Base-by-base conservation (phyloP, 2,888 invertebrate genomes). In the Entomobrya proxima region DNA sequence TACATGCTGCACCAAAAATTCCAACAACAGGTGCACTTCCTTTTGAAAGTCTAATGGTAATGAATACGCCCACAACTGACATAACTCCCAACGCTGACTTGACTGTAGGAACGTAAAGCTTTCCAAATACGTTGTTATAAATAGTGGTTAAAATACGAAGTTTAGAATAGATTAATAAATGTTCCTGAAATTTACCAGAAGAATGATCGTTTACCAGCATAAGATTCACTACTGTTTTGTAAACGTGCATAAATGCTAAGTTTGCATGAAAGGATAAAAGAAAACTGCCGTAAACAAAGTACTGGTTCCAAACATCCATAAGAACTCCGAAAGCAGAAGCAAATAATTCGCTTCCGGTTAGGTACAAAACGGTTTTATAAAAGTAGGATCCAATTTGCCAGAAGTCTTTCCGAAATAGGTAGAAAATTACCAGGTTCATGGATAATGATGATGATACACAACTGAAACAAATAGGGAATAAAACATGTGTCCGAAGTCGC, bases 311-410 rank as follows among this genome's bases (percentile, higher is more conserved):
- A 40, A 40, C 15, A 40, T 69, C 69, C n/a, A 4, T 2, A 37
- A 69, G n/a, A 2, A n/a, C 58, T 58, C 21, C 18, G 11, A 58
- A 4, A 58, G 24, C 13, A 2, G 24, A 18, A 4, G 58, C 11
- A 21, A 58, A 21, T 2, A 58, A 18, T 2, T 18, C 44, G 13
- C 1, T n/a, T 9, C 21, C 58, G 11, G 24, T 4, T 3, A 58
- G 13, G 2, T 58, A 4, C 13, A n/a, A 18, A 18, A 18, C 2
- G 24, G 24, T 21, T 13, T 24, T n/a, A 9, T 58, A 58, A 21
- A 4, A 2, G 27, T 58, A 18, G 1, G 76, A 76, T 15, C 76
- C 76, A 37, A 40, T 0, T 27, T 76, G 76, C 55, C 55, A 76
- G 30, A 27, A 27, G 1, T 76, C 58, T n/a, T 21, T 15, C 0